A percentile compares a stretch with the other conserved stretches of the same genome.
Conservation (phyloP, 2,797 vertebrate species). For the Enteromius viviparus region DNA sequence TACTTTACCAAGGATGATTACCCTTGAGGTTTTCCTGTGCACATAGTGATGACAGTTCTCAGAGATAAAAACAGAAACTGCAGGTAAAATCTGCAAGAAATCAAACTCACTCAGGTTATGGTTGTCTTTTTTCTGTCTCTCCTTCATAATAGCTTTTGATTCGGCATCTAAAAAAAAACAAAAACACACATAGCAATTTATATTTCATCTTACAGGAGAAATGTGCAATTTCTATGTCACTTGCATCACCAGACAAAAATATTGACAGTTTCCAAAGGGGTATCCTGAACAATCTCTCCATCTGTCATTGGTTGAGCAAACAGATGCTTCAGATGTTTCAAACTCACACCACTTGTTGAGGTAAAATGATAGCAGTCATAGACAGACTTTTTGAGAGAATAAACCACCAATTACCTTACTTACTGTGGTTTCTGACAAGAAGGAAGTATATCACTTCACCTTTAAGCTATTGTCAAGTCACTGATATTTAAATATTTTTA, state of each 20-base stretch:
- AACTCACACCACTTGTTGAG: not conserved
- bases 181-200: not conserved
- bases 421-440: not conserved
- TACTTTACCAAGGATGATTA: not conserved
- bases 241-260: not conserved
- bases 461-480: not conserved
- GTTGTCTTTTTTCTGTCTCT: constrained; percentile 90
- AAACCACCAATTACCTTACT: not conserved
- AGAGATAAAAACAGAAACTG: constrained; percentile 10
- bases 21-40: not conserved
- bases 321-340: not conserved
- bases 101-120: constrained; percentile 88
- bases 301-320: not conserved
- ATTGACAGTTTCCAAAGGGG: not conserved
- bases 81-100: not conserved
- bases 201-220: not conserved
- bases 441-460: not conserved
- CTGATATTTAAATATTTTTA: too few species aligned
- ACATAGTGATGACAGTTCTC: not conserved
- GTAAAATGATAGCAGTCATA: not conserved
- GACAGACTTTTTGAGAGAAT: not conserved
- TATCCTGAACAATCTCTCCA: not conserved
- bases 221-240: not conserved
- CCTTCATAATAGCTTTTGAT: constrained; percentile 84
- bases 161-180: constrained; percentile 70